Evolutionary conservation across 1,140 invertebrate genomes (phyloP), one percentile per base, ranked within the genome.

Genomic region (Heliconius hewitsoni): DNA sequence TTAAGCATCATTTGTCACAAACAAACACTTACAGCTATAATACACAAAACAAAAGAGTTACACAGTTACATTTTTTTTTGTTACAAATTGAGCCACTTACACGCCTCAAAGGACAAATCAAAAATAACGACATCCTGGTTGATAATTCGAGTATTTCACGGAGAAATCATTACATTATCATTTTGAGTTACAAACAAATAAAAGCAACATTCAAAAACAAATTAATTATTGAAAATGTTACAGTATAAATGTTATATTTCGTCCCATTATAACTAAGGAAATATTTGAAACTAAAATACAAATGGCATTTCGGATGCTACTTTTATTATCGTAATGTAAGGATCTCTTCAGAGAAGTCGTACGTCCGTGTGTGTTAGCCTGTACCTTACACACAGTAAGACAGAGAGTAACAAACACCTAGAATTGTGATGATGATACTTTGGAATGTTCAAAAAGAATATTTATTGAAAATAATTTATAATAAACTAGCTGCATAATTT

Each of bases 81-180:
- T 66, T 79, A 79, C 74, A 76, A 55, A 42, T 79, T 79, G 78
- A 79, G 78, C 78, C 73, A 76, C 30, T 50, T 76, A 71, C 74
- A 66, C 1, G 30, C 52, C 30, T 79, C 73, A 66, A 75, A 75
- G 74, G 74, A 74, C 73, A 79, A 79, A 71, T 27, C 60, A 75
- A 75, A 74, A 8, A 30, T 73, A n/a, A 37, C n/a, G 50, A n/a
- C 1, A 18, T n/a, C 74, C 73, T 79, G 46, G 71, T 70, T 55
- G 71, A 66, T 39, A 19, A 55, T 79, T 55, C 78, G 66, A 66
- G 27, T 16, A 23, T 52, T 60, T 75, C 71, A 71, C 18, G 66
- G 50, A 71, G 74, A 70, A 70, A 76, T 76, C 39, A 0, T 76
- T 42, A 70, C 4, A 76, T 76, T 23, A 70, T 42, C 60, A 30